Evolutionary conservation across 2,888 invertebrate genomes (phyloP).

Genomic region (Cantharis lateralis): DNA sequence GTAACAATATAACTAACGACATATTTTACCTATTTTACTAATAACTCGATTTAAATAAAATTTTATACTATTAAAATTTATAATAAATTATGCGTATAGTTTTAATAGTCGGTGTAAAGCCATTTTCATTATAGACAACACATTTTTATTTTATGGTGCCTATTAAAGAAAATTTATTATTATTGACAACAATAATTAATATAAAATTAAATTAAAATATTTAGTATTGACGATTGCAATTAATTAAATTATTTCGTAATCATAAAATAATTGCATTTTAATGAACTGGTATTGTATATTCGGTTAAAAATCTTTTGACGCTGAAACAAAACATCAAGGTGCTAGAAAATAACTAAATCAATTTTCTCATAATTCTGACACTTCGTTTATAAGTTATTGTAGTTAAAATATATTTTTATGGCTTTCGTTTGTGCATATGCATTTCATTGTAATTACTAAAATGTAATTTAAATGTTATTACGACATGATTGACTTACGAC

Average conservation of each 20-base stretch:
- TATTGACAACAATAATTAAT: not conserved
- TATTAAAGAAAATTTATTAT: not conserved
- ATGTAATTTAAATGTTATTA: not conserved
- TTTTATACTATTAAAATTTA: not conserved
- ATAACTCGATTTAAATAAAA: not conserved
- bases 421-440: not conserved
- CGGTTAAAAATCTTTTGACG: not conserved
- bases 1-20: too few species aligned
- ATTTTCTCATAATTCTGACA: conserved; percentile 39
- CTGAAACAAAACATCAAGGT: not conserved
- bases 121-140: not conserved
- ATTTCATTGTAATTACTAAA: not conserved
- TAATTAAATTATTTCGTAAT: not conserved
- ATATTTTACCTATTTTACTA: too few species aligned
- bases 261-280: not conserved
- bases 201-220: not conserved
- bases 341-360: conserved; percentile 31
- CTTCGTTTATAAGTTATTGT: conserved; percentile 20
- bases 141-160: not conserved
- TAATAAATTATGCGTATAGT: not conserved
- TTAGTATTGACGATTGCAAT: not conserved
- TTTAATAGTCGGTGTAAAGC: not conserved
- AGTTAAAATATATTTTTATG: not conserved
- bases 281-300: not conserved
- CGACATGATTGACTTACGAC: not conserved